Evolutionary conservation across 2,797 vertebrate species (phyloP).

Genomic region (Cephalopachus bancanus): DNA sequence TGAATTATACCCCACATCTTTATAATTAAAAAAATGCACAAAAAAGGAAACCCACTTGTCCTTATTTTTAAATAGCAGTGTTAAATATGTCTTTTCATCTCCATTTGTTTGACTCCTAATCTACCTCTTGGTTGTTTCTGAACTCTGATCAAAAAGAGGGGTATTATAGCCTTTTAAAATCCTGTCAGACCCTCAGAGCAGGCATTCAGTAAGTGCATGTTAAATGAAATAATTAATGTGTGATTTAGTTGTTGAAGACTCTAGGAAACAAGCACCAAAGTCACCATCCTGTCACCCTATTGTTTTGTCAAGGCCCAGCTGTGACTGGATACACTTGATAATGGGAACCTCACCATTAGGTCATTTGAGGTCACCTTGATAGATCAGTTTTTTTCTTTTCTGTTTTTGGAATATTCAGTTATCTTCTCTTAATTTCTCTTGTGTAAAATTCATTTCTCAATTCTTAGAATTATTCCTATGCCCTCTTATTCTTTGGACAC

Average conservation of each 20-base stretch:
- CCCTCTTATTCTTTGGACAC: not conserved
- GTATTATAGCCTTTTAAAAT: not conserved
- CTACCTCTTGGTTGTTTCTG: not conserved
- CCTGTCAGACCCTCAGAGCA: not conserved
- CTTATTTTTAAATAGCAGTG: not conserved
- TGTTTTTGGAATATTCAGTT: not conserved
- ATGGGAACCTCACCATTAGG: not conserved
- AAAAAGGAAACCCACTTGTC: not conserved
- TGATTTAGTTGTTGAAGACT: not conserved
- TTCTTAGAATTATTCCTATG: not conserved
- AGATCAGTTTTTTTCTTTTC: not conserved
- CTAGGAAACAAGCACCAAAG: no score
- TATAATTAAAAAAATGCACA: no score
- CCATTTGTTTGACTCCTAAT: not conserved
- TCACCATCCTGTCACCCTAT: not conserved
- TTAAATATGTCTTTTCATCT: not conserved
- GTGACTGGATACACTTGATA: rapidly evolving
- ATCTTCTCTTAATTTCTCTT: not conserved
- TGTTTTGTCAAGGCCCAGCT: not conserved
- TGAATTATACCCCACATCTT: no score
- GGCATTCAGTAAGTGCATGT: not conserved
- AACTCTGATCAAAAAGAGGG: not conserved
- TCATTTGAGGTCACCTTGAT: not conserved
- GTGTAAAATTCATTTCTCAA: not conserved
- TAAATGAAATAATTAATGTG: not conserved